Evolutionary conservation across 23 tunicate genomes (phyloP), one percentile per base, ranked within the genome.

Genomic region (Styela plicata): DNA sequence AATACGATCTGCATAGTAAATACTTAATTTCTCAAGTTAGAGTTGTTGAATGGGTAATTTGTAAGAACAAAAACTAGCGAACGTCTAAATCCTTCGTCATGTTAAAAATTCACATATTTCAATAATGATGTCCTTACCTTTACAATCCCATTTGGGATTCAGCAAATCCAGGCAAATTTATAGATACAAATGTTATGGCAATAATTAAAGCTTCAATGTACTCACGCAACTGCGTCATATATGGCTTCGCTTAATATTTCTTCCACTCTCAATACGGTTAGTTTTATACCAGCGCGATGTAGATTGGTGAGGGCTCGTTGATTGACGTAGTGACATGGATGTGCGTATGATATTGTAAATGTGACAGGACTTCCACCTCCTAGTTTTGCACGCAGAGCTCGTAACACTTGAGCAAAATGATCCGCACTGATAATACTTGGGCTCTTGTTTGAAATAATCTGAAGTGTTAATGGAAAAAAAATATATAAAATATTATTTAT

Each of bases 371-470:
- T 32, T 0, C 63, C 65, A 3, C 57, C 53, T 22, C 85, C 85
- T 3, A 74, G 36, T 57, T 63, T 80, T 61, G 44, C 67, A 2
- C 80, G 31, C 65, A 86, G 25, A 63, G 82, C 82, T 0, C 90
- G 85, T 31, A 52, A 73, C 31, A 64, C 26, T 64, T 82, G 85
- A 27, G 85, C 71, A 63, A 87, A 82, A 2, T 88, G 92, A 52
- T 88, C 92, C 0, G 86, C 84, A 61, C 92, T 83, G 70, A 88
- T 83, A 23, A 88, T 88, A 70, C 86, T 83, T 34, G 86, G 92
- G 68, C 92, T 88, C 63, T 83, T 83, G 83, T 88, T 88, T 44
- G 80, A 52, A 24, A 75, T 78, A 24, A 88, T 63, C 92, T 88
- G 33, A n/a, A n/a, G n/a, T n/a, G n/a, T n/a, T n/a, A n/a, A n/a